Conservation (phyloP, 1,140 invertebrate genomes). For the Euwallacea fornicatus region DNA sequence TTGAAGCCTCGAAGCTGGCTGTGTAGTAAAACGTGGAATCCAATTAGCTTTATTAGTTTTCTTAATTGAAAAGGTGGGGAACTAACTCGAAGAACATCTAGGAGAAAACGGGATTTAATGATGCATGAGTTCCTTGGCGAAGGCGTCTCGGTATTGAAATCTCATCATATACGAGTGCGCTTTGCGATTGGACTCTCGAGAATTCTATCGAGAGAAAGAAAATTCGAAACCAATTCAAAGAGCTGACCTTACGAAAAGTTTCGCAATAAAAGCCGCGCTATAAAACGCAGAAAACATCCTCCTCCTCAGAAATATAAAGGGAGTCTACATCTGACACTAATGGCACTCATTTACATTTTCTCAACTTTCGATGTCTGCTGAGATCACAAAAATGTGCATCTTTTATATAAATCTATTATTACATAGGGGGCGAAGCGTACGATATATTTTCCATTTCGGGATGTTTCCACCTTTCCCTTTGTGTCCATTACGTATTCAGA, state of each 20-base stretch:
- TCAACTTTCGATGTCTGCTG: constrained; percentile 28
- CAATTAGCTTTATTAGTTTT: constrained; percentile 36
- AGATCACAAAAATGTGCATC: constrained; percentile 31
- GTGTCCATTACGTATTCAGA: constrained; percentile 5
- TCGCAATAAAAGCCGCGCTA: constrained; percentile 3
- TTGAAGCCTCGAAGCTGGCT: constrained; percentile 12
- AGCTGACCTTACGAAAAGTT: constrained; percentile 12
- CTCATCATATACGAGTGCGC: constrained; percentile 7
- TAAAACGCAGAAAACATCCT: constrained; percentile 23
- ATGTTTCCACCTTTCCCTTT: constrained; percentile 20
- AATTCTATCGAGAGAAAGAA: background rate
- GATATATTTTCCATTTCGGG: constrained; percentile 22
- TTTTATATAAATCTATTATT: constrained; percentile 28
- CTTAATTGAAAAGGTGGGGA: constrained; percentile 35
- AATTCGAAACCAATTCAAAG: background rate
- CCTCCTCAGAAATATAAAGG: constrained; percentile 14
- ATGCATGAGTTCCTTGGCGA: constrained; percentile 28
- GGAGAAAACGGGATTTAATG: constrained; percentile 25
- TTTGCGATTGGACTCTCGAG: background rate
- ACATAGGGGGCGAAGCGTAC: constrained; percentile 21
- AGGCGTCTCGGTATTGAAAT: background rate
- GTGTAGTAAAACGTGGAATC: constrained; percentile 24
- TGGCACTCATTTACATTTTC: constrained; percentile 30
- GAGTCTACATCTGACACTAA: constrained; percentile 28
- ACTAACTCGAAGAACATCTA: constrained; percentile 24